Percentiles rank a stretch among this genome's conserved stretches.
Evolutionary conservation across 2,797 vertebrate genomes (phyloP).

Genomic region (Aselliscus stoliczkanus): DNA sequence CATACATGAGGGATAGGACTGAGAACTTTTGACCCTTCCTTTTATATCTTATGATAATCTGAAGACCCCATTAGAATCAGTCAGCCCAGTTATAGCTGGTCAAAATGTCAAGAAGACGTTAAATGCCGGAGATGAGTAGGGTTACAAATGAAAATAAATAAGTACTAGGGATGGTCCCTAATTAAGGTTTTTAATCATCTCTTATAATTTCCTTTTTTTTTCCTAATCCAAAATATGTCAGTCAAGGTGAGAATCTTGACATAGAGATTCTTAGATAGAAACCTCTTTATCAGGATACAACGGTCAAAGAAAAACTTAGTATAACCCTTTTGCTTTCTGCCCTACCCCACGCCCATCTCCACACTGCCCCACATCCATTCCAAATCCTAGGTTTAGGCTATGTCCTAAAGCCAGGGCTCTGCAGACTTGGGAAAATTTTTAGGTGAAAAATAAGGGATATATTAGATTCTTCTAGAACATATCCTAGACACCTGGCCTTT

Average conservation of each 20-base stretch:
- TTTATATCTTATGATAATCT: background rate
- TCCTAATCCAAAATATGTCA: background rate
- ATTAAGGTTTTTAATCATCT: background rate
- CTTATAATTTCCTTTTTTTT: background rate
- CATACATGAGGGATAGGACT: background rate
- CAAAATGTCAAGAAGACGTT: background rate
- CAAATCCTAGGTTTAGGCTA: background rate
- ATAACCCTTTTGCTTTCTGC: background rate
- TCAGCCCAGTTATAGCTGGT: background rate
- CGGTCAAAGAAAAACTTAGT: background rate
- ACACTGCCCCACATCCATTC: too few relatives aligned
- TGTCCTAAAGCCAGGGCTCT: background rate
- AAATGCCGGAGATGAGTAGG: background rate
- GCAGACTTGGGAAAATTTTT: background rate
- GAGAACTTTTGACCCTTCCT: background rate
- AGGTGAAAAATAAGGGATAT: background rate
- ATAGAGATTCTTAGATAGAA: background rate
- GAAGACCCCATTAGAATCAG: background rate
- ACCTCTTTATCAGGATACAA: background rate
- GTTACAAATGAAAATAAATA: background rate
- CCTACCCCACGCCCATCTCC: rapidly evolving
- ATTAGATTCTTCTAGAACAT: background rate
- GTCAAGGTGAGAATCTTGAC: background rate
- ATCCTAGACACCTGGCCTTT: background rate
- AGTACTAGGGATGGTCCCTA: background rate